Evolutionary conservation across 2,888 invertebrate genomes (phyloP).

Genomic region (Platycnemis pennipes): DNA sequence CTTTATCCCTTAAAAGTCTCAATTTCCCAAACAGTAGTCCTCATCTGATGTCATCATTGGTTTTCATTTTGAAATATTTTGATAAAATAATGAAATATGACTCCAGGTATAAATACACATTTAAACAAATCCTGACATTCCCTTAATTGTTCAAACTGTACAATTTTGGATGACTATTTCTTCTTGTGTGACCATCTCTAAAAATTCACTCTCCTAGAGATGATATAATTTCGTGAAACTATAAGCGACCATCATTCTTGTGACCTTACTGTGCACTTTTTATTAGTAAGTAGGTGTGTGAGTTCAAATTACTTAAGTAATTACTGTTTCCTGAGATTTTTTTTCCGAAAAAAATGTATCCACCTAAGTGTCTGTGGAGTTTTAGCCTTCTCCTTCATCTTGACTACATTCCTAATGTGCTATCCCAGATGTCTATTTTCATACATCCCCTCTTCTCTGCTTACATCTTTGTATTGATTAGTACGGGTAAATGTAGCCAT

Average conservation of each 20-base stretch:
- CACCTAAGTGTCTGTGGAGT: conserved; percentile 38
- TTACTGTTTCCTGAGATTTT: neutral
- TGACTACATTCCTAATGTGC: conserved; percentile 56
- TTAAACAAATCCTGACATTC: conserved; percentile 24
- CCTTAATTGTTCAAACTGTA: neutral
- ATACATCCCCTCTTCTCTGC: conserved; percentile 58
- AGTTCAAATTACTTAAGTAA: neutral
- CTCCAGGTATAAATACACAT: neutral
- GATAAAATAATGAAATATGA: neutral
- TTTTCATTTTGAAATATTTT: neutral
- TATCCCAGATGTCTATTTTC: conserved; percentile 63
- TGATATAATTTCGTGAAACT: neutral
- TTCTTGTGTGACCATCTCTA: neutral
- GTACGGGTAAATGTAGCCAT: conserved; percentile 64
- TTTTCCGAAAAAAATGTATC: conserved; percentile 51
- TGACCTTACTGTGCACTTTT: neutral
- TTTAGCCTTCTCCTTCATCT: conserved; percentile 30
- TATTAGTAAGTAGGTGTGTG: neutral
- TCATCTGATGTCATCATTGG: neutral
- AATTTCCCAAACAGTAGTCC: conserved; percentile 60
- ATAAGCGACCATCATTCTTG: neutral
- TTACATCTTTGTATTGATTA: conserved; percentile 57
- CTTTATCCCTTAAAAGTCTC: conserved; percentile 61
- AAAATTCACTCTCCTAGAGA: neutral
- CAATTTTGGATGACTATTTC: neutral